Evolutionary conservation across 1,140 invertebrate genomes (phyloP).

Genomic region (Trichoplusia ni): DNA sequence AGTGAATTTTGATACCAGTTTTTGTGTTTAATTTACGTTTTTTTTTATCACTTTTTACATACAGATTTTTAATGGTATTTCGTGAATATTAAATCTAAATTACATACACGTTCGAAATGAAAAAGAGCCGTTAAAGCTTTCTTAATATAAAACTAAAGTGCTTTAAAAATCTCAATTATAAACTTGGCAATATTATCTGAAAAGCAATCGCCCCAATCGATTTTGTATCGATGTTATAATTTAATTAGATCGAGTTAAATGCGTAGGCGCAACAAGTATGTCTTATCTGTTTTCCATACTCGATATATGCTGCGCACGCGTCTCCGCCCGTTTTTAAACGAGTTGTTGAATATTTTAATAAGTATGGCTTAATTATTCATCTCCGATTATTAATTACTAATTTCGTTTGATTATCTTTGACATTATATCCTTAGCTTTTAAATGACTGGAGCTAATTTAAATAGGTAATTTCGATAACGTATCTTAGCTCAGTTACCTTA

Average conservation of each 20-base stretch:
- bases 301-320: neutral
- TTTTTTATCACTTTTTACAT: no score
- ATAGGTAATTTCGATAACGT: no score
- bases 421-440: neutral
- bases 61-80: no score
- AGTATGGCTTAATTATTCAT: neutral
- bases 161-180: conserved; percentile 3
- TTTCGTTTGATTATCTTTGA: neutral
- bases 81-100: no score
- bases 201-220: conserved; percentile 21
- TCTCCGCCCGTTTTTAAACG: neutral
- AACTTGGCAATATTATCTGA: neutral
- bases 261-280: conserved; percentile 42
- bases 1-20: neutral
- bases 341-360: neutral
- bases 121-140: neutral
- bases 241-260: conserved; percentile 47
- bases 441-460: no score
- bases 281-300: conserved; percentile 49
- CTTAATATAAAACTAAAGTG: neutral
- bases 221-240: conserved; percentile 46
- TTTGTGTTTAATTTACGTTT: neutral
- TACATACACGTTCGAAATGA: neutral
- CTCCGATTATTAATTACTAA: neutral
- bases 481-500: no score